Conservation (phyloP, 2,888 invertebrate species). For the Steromphala cineraria region DNA sequence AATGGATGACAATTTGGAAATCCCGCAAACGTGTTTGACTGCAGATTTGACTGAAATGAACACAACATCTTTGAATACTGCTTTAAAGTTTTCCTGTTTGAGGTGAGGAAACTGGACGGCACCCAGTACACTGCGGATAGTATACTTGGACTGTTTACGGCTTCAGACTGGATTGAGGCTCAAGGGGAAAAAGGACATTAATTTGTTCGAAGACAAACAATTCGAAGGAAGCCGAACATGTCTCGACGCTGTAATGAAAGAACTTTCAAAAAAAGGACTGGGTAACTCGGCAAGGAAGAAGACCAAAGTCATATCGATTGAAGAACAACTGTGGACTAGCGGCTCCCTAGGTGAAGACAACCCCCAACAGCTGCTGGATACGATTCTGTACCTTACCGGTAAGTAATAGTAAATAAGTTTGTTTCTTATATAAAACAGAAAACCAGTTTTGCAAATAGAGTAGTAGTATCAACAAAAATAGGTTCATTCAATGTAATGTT, state of each 20-base stretch:
- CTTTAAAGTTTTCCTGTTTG: too few species aligned
- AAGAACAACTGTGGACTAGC: not conserved
- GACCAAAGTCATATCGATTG: too few species aligned
- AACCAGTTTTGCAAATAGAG: too few species aligned
- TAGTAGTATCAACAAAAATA: too few species aligned
- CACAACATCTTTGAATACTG: too few species aligned
- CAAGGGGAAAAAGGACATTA: not conserved
- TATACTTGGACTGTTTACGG: not conserved
- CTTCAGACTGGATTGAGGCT: not conserved
- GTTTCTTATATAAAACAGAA: too few species aligned
- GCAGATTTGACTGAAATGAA: too few species aligned
- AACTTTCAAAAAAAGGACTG: not conserved
- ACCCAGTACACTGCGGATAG: too few species aligned
- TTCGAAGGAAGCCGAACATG: not conserved
- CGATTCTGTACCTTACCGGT: not conserved
- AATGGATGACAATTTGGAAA: too few species aligned
- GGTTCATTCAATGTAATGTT: too few species aligned
- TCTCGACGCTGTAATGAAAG: not conserved
- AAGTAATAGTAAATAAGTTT: not conserved
- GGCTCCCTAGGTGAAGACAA: not conserved
- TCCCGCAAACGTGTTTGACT: too few species aligned
- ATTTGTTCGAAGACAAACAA: conserved; percentile 3
- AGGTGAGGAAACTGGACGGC: too few species aligned
- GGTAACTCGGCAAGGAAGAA: not conserved
- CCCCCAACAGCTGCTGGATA: not conserved